These are phyloP conservation scores for Drosophila mojavensis DNA, from an alignment of 1,140 invertebrate species.

Conservation along the genomic window DNA sequence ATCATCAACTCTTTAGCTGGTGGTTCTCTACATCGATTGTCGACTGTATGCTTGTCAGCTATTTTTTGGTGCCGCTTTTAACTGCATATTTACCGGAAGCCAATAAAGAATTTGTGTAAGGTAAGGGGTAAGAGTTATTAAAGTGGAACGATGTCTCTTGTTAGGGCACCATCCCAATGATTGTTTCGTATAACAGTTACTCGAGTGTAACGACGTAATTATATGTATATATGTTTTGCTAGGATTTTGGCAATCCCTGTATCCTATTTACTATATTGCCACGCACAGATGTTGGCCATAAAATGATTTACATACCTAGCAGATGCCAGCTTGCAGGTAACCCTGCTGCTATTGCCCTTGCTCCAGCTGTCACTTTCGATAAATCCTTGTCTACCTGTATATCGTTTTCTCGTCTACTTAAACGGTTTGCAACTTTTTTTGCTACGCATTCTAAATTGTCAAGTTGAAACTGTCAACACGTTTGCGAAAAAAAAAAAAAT, in stretches of 20 bases:
- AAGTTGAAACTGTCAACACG: constrained; percentile 49
- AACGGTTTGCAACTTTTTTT: neutral
- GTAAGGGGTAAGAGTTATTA: constrained; percentile 17
- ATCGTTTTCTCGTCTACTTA: constrained; percentile 45
- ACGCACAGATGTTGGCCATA: constrained; percentile 52
- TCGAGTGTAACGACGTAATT: neutral
- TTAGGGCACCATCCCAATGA: neutral
- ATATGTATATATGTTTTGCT: neutral
- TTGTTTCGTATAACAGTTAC: neutral
- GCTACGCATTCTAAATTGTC: constrained; percentile 27
- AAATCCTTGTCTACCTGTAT: constrained; percentile 21
- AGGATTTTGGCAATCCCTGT: constrained; percentile 12
- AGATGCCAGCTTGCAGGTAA: constrained; percentile 46
- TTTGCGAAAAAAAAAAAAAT: constrained; percentile 9
- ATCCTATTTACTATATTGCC: constrained; percentile 30
- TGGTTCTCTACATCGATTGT: neutral
- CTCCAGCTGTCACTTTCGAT: neutral
- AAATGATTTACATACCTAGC: constrained; percentile 31
- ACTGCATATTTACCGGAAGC: constrained; percentile 22
- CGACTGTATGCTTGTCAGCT: neutral
- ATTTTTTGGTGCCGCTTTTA: neutral
- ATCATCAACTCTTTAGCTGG: neutral
- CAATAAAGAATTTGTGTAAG: constrained; percentile 9
- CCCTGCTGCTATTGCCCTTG: no score
- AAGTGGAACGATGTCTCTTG: constrained; percentile 18